Evolutionary conservation across 2,888 invertebrate species (phyloP).

Genomic region (Electrophaes corylata): DNA sequence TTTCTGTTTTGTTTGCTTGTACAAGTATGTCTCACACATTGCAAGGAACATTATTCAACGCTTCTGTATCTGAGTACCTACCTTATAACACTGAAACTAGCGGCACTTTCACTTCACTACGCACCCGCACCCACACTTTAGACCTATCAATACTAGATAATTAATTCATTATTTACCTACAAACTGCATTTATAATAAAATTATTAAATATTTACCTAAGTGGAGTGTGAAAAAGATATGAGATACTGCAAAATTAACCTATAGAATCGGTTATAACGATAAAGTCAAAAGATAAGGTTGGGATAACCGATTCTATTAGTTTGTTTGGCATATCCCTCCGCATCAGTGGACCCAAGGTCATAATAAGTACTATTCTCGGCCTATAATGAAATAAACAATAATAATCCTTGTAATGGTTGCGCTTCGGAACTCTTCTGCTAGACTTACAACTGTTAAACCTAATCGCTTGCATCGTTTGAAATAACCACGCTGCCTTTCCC

Average conservation of each 20-base stretch:
- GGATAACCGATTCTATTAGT: not conserved
- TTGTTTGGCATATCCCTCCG: conserved; percentile 5
- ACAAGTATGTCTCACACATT: conserved; percentile 67
- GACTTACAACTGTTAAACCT: conserved; percentile 58
- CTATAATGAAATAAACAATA: conserved; percentile 46
- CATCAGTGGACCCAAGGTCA: conserved; percentile 7
- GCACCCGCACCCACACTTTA: conserved; percentile 35
- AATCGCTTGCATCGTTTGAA: conserved; percentile 78
- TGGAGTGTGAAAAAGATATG: conserved; percentile 1
- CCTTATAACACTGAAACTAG: conserved; percentile 36
- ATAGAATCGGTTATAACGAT: not conserved
- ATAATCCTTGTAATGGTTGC: conserved; percentile 76
- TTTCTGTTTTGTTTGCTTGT: conserved; percentile 61
- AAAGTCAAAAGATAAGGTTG: no score
- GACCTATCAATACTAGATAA: not conserved
- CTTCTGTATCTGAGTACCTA: conserved; percentile 41
- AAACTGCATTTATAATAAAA: conserved; percentile 5
- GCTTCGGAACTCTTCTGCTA: conserved; percentile 60
- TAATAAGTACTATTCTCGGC: conserved; percentile 15
- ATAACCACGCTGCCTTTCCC: conserved; percentile 82
- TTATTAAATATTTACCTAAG: conserved; percentile 12
- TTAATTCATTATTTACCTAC: conserved; percentile 17
- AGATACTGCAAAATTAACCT: conserved; percentile 3
- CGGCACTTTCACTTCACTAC: conserved; percentile 41
- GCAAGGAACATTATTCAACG: conserved; percentile 78